These are phyloP conservation scores for Trichoplusia ni DNA, from an alignment of 1,140 invertebrate species.

Conservation along the genomic window DNA sequence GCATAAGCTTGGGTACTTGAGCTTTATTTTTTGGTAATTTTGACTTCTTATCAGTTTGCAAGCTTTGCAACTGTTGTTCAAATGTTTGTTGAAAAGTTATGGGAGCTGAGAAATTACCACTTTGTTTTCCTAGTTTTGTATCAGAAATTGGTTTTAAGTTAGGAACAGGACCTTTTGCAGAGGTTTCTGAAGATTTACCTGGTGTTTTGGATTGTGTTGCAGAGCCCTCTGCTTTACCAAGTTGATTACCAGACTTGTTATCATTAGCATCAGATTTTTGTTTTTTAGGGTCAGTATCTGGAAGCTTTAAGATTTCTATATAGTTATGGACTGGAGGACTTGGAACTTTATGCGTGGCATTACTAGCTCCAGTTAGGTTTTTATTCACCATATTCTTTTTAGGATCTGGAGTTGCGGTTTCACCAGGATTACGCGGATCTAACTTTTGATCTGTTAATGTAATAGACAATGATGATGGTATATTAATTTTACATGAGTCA, in stretches of 20 bases:
- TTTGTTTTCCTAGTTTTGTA: constrained; percentile 72
- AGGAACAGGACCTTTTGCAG: constrained; percentile 78
- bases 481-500: constrained; percentile 83
- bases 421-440: constrained; percentile 58
- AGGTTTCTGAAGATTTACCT: constrained; percentile 61
- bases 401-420: constrained; percentile 50
- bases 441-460: constrained; percentile 82
- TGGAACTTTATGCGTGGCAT: constrained; percentile 67
- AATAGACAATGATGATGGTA: constrained; percentile 83
- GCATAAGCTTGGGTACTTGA: constrained; percentile 75
- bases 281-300: constrained; percentile 74
- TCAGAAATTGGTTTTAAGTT: constrained; percentile 80
- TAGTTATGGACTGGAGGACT: constrained; percentile 82
- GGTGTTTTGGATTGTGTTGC: constrained; percentile 44
- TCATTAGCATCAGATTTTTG: constrained; percentile 54
- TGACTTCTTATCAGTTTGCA: constrained; percentile 73
- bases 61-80: constrained; percentile 73
- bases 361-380: constrained; percentile 58
- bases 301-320: constrained; percentile 83
- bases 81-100: constrained; percentile 81
- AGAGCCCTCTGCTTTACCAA: constrained; percentile 52
- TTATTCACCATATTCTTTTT: constrained; percentile 72
- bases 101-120: constrained; percentile 62
- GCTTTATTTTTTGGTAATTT: constrained; percentile 75
- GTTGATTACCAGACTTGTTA: constrained; percentile 44